Evolutionary conservation across 2,113 vertebrate species (phyloP).

Genomic region (Aleadryas rufinucha): DNA sequence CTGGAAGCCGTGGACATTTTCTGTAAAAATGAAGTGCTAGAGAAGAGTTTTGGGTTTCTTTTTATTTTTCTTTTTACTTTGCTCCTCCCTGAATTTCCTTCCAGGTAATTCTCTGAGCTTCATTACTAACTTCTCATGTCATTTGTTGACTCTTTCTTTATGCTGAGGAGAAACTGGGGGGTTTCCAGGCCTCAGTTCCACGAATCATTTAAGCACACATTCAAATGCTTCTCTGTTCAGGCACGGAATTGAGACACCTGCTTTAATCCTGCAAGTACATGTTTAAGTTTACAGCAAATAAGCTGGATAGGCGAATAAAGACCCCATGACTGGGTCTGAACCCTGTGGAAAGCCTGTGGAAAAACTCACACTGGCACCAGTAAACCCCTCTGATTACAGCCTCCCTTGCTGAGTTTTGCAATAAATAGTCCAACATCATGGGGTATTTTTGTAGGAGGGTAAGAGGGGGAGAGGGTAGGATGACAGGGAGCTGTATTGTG

Average conservation of each 20-base stretch:
- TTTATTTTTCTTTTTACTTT: background rate
- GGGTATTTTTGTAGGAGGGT: background rate
- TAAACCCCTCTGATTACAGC: background rate
- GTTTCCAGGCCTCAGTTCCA: background rate
- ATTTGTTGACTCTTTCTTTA: background rate
- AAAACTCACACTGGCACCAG: background rate
- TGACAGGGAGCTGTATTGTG: accelerated
- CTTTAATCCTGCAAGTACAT: background rate
- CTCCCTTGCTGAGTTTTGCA: background rate
- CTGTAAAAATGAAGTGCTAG: constrained; percentile 14
- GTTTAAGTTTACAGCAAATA: background rate
- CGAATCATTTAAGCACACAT: background rate
- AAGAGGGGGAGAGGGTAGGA: background rate
- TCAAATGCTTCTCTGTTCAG: background rate
- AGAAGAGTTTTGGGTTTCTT: background rate
- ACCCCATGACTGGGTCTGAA: background rate
- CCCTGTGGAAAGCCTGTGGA: background rate
- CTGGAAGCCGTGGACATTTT: background rate
- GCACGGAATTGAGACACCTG: background rate
- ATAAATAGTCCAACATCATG: background rate
- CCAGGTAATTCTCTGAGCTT: background rate
- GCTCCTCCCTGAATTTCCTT: background rate
- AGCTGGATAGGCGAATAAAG: accelerated
- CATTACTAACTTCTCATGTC: background rate
- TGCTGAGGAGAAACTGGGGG: background rate